phyloP scores from a whole-genome alignment of 1,140 invertebrate species.

The Bombus fervidus region DNA sequence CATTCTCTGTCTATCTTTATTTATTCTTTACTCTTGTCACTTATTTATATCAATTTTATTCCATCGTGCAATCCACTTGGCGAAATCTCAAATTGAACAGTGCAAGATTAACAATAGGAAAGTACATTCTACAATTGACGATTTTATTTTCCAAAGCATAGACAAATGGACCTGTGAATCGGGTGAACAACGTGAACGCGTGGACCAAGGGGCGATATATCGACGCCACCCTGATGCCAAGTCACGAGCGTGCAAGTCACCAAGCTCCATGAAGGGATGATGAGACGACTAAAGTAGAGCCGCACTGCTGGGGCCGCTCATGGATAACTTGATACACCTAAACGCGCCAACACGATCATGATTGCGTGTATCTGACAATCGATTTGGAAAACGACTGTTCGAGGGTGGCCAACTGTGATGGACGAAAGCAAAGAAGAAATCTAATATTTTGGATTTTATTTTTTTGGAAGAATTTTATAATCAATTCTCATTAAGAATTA shows the following conservation, averaged over 20 bases:
- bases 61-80: background rate
- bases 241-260: constrained; percentile 66
- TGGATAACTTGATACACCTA: constrained; percentile 69
- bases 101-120: background rate
- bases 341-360: constrained; percentile 44
- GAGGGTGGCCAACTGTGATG: background rate
- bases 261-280: constrained; percentile 61
- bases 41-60: too few species aligned
- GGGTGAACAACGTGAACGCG: constrained; percentile 31
- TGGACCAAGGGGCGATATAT: constrained; percentile 42
- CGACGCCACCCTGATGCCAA: constrained; percentile 44
- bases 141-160: constrained; percentile 30
- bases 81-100: background rate
- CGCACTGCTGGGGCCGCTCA: constrained; percentile 6
- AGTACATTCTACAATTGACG: background rate
- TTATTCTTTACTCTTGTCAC: too few species aligned
- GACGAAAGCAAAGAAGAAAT: background rate
- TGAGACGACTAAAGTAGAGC: constrained; percentile 65
- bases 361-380: constrained; percentile 50
- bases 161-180: constrained; percentile 49
- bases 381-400: constrained; percentile 49
- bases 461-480: too few species aligned
- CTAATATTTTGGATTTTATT: background rate
- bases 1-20: too few species aligned
- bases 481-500: too few species aligned